Evolutionary conservation across 2,888 invertebrate genomes (phyloP).

Genomic region (Aspidiotus rigidus): DNA sequence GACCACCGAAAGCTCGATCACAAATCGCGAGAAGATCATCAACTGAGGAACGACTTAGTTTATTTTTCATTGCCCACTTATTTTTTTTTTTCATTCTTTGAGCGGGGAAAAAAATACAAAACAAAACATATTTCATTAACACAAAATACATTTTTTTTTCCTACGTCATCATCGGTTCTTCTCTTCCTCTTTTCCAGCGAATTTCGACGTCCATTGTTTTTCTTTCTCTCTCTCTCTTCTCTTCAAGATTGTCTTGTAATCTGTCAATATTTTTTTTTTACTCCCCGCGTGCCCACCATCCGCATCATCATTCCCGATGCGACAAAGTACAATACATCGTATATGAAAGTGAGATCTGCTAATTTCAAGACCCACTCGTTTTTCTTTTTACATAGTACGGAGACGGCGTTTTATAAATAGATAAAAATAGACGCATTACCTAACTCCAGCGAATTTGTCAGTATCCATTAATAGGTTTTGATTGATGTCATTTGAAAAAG

Average conservation of each 20-base stretch:
- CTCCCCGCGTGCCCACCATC: too few species aligned
- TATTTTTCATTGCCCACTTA: not conserved
- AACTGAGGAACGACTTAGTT: not conserved
- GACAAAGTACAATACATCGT: too few species aligned
- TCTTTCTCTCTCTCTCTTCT: too few species aligned
- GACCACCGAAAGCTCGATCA: too few species aligned
- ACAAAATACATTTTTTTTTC: too few species aligned
- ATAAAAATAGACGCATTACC: not conserved
- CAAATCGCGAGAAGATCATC: too few species aligned
- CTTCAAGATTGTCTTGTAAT: too few species aligned
- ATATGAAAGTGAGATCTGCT: not conserved
- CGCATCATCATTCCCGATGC: too few species aligned
- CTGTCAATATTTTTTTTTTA: too few species aligned
- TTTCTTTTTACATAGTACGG: not conserved
- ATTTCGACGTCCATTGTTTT: conserved; percentile 5
- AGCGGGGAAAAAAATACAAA: not conserved
- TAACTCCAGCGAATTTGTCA: not conserved
- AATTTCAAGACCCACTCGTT: not conserved
- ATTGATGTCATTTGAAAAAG: conserved; percentile 3
- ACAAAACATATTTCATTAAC: too few species aligned
- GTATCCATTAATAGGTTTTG: conserved; percentile 4
- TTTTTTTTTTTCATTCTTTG: not conserved
- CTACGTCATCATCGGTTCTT: too few species aligned
- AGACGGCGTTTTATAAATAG: not conserved
- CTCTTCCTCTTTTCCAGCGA: conserved; percentile 22